phyloP scores from a whole-genome alignment of 2,113 vertebrate species.

The Oreotragus oreotragus region DNA sequence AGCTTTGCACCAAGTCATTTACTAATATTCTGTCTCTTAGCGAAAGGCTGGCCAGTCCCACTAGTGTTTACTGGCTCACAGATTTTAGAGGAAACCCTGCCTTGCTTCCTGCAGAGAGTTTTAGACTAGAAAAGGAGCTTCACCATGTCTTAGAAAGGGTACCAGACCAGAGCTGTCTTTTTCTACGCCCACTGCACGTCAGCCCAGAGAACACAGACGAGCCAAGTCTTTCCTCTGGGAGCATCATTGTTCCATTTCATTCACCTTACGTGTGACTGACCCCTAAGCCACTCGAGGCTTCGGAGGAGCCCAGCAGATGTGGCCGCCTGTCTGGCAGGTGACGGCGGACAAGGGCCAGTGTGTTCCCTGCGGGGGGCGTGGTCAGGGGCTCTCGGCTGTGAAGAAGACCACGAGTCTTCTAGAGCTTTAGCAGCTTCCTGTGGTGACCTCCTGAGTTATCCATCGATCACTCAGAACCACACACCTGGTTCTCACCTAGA shows the following conservation, averaged over 20 bases:
- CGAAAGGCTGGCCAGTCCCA: background rate
- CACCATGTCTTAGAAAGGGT: rapidly evolving
- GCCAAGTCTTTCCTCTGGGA: background rate
- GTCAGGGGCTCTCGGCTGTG: background rate
- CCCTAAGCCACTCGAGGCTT: background rate
- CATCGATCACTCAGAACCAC: too few relatives aligned
- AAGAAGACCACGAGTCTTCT: background rate
- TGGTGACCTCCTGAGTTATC: background rate
- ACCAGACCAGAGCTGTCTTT: too few relatives aligned
- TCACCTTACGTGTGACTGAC: background rate
- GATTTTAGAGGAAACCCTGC: background rate
- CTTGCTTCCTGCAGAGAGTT: background rate
- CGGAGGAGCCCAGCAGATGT: background rate
- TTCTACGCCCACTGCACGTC: rapidly evolving
- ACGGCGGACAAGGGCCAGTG: rapidly evolving
- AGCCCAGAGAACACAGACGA: background rate
- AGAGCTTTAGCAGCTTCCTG: background rate
- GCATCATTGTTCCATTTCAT: too few relatives aligned
- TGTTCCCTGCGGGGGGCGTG: rapidly evolving
- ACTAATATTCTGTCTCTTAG: background rate
- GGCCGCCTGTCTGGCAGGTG: background rate
- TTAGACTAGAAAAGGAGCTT: background rate
- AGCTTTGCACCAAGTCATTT: background rate
- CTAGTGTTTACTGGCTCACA: background rate
- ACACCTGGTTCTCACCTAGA: background rate